These are phyloP conservation scores for Kryptopterus vitreolus DNA, from an alignment of 2,797 vertebrate genomes.

Conservation along the genomic window DNA sequence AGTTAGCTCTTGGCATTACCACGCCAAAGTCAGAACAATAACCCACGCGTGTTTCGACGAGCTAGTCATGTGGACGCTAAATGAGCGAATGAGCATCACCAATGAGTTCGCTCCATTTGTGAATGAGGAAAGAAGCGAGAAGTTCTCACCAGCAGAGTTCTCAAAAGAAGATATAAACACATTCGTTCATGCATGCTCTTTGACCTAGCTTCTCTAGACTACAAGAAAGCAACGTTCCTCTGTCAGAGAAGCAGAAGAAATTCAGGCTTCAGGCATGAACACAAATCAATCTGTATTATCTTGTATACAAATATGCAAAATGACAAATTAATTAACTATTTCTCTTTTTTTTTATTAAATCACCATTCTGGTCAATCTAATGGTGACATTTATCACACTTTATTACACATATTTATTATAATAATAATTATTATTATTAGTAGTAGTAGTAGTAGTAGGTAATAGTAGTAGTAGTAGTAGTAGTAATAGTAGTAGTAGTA, in stretches of 20 bases:
- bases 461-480: neutral
- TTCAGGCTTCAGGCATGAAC: neutral
- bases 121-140: neutral
- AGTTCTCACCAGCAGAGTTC: neutral
- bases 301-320: no score
- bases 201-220: conserved; percentile 25
- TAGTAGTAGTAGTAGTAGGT: neutral
- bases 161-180: conserved; percentile 12
- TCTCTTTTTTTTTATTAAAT: no score
- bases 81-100: neutral
- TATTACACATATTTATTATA: neutral
- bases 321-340: no score
- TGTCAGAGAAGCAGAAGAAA: conserved; percentile 16
- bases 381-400: no score
- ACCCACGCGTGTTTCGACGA: conserved; percentile 7
- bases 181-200: neutral
- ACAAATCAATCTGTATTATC: no score
- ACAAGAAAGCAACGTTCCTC: conserved; percentile 34
- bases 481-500: neutral
- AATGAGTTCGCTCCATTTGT: neutral
- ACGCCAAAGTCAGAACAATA: neutral
- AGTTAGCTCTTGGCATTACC: conserved; percentile 21
- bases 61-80: neutral
- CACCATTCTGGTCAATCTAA: neutral
- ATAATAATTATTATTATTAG: neutral